Base-by-base conservation (phyloP, 2,113 vertebrate genomes). In the Porphyrio hochstetteri region DNA sequence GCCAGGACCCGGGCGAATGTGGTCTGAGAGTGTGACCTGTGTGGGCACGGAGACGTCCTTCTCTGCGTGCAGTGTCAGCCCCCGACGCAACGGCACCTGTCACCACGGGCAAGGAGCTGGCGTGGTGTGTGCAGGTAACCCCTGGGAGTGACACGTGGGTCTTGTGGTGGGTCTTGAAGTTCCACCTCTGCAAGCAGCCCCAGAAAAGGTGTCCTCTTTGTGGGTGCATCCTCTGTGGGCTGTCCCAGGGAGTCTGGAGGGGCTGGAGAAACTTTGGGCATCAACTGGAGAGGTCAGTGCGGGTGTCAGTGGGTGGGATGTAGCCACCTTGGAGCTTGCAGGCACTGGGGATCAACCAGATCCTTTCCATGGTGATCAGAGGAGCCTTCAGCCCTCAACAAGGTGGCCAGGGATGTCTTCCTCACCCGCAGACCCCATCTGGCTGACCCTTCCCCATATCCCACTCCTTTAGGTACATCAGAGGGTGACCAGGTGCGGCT, bases 141-240 rank as follows among this genome's bases (percentile, higher is more conserved):
- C n/a, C 17, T 0, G 3, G 9, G 38, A 36, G 33, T 0, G 2
- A 16, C 4, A 42, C 16, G 16, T 42, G 2, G 0, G 0, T 28
- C 8, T 4, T 0, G 17, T 20, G 20, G 36, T 24, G 35, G 61
- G 33, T 38, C 23, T 31, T 33, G 18, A 35, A 60, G 53, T 81
- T 59, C 36, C 14, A 8, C 18, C 35, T 57, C 56, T 7, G 3
- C 42, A 14, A 56, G 24, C 33, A 55, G 29, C 31, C 28, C 36
- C 3, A 11, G 20, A 19, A 20, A 19, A 31, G 0, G 2, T 18
- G 23, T 5, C 24, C 29, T 46, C 29, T 52, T 46, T 1, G 2
- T 20, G 20, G 53, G 20, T 0, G 0, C n/a, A 46, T 50, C 46
- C 38, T 31, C 14, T 11, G 7, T 1, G 0, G 27, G 21, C 33